Evolutionary conservation across 2,888 invertebrate species (phyloP), one percentile per base, ranked within the genome.

Genomic region (Drosophila pseudotakahashii): DNA sequence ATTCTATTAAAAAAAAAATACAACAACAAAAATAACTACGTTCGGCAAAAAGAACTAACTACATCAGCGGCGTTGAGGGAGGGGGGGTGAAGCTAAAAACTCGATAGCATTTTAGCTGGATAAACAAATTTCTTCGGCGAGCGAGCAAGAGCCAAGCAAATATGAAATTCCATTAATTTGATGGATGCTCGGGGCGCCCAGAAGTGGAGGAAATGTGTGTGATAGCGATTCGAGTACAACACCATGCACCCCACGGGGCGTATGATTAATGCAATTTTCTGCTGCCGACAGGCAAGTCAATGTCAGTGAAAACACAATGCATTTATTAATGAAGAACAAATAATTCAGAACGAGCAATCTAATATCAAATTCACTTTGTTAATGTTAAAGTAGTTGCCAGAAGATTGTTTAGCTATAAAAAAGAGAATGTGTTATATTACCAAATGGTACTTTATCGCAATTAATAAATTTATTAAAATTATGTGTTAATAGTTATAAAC

Each of bases 121-220:
- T 67, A 74, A 70, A 73, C 73, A 77, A 77, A 75, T 71, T 67
- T 59, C 26, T 66, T 47, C 6, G 50, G 16, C 34, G 41, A 57
- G 37, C 11, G 45, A 34, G 39, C 39, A 47, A 64, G 64, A 59
- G 63, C 61, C 63, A 60, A 50, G 55, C 70, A 77, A 80, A 85
- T 76, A 71, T 61, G 71, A 78, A 74, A 75, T 83, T 77, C 76
- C 76, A 86, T 86, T 83, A 76, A 82, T 73, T 70, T 78, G 77
- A 79, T 77, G 72, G 70, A 66, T 69, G 74, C 64, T 66, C n/a
- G 30, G 7, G 71, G 71, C 69, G 39, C 7, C 11, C 13, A 37
- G 37, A 19, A 30, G 34, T 9, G 30, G 19, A 19, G 11, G 30
- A 36, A 61, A 39, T 26, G 26, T 69, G 23, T 44, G 63, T 69